These are phyloP conservation scores for Pimephales promelas DNA, from an alignment of 2,113 vertebrate species.

Conservation along the genomic window DNA sequence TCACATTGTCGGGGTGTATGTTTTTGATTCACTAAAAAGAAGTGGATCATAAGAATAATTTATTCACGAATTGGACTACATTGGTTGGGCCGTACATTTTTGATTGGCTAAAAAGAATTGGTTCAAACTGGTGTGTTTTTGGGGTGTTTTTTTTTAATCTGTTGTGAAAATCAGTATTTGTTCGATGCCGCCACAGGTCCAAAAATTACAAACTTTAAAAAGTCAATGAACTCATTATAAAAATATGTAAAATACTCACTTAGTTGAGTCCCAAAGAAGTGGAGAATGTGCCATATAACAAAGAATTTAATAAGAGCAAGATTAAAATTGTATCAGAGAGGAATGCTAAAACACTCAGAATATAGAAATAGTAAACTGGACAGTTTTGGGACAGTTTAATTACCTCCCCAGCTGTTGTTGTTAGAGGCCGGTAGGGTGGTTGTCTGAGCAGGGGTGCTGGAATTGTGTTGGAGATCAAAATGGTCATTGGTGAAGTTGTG, in stretches of 20 bases:
- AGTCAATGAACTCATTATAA: not conserved
- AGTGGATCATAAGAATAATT: not conserved
- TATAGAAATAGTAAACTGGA: not conserved
- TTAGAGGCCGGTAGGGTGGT: constrained; percentile 85
- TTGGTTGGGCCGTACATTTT: too few species aligned
- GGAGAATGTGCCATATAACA: constrained; percentile 24
- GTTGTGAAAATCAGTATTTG: not conserved
- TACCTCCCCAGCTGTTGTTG: constrained; percentile 91
- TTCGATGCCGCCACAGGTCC: not conserved
- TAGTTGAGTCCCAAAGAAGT: constrained; percentile 18
- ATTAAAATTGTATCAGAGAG: not conserved
- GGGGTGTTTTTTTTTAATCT: not conserved
- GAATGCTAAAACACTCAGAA: not conserved
- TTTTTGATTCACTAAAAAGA: not conserved
- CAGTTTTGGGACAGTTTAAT: not conserved
- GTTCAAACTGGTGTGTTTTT: not conserved
- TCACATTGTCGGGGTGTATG: not conserved
- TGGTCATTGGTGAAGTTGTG: constrained; percentile 89
- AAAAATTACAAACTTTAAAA: constrained; percentile 4
- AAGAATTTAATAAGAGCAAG: not conserved
- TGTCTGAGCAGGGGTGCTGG: constrained; percentile 85
- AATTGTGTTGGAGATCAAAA: constrained; percentile 87
- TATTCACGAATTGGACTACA: not conserved
- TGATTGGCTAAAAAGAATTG: not conserved
- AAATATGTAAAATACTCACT: constrained; percentile 46